Evolutionary conservation across 2,797 vertebrate species (phyloP).

Genomic region (Pipistrellus pipistrellus): DNA sequence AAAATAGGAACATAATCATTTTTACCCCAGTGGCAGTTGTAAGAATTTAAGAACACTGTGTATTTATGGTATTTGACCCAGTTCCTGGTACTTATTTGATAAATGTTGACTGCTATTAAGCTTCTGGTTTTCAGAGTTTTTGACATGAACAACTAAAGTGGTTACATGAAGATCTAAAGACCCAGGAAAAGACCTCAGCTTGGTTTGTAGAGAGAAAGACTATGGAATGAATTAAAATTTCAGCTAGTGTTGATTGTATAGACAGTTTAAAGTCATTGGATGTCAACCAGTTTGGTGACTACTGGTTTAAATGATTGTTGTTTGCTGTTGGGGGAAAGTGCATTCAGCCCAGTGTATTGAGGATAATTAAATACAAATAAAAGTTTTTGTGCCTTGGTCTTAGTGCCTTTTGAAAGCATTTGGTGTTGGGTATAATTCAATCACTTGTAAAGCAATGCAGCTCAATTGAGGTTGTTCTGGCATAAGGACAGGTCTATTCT

Average conservation of each 20-base stretch:
- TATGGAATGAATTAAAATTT: slow-evolving; percentile 24
- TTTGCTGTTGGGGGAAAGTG: background rate
- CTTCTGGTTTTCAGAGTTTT: slow-evolving; percentile 32
- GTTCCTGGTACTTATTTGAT: slow-evolving; percentile 46
- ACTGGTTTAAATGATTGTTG: background rate
- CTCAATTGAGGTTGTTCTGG: background rate
- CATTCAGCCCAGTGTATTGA: background rate
- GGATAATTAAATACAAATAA: background rate
- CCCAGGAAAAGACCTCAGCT: background rate
- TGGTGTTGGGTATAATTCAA: background rate
- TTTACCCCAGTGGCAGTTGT: background rate
- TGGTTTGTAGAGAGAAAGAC: slow-evolving; percentile 24
- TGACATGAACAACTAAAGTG: background rate
- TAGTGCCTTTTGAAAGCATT: background rate
- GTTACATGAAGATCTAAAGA: slow-evolving; percentile 6
- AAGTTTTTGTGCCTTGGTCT: background rate
- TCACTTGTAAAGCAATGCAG: background rate
- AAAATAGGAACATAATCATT: background rate
- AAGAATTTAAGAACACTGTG: background rate
- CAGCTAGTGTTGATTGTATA: background rate
- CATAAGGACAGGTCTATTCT: background rate
- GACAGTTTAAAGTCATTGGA: background rate
- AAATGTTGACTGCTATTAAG: slow-evolving; percentile 1
- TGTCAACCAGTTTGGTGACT: no score
- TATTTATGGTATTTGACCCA: background rate